These are phyloP conservation scores for Trogon surrucura DNA, from an alignment of 2,113 vertebrate species.

Conservation along the genomic window DNA sequence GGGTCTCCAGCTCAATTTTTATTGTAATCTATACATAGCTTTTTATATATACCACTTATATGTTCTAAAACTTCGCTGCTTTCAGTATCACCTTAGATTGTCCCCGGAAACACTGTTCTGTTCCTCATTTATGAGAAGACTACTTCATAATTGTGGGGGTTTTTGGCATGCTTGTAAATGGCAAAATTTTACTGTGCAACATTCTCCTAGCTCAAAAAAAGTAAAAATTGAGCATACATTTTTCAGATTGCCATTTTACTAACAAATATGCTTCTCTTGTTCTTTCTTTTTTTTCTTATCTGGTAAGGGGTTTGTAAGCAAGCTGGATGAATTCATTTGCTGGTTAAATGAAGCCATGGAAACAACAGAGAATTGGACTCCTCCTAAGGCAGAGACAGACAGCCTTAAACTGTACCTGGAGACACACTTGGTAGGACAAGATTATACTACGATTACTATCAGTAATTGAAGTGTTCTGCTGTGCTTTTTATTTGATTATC, in stretches of 20 bases:
- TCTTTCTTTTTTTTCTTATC: slow-evolving; percentile 25
- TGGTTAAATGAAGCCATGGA: slow-evolving; percentile 96
- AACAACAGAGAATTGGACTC: slow-evolving; percentile 96
- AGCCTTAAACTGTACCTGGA: slow-evolving; percentile 94
- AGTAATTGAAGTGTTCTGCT: slow-evolving; percentile 42
- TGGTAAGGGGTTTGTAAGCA: slow-evolving; percentile 89
- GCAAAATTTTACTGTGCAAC: neutral
- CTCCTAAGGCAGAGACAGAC: slow-evolving; percentile 88
- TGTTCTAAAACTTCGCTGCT: neutral
- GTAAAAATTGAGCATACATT: neutral
- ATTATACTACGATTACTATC: slow-evolving; percentile 30
- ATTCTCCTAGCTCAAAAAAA: neutral
- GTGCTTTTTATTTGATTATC: slow-evolving; percentile 47
- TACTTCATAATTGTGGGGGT: neutral
- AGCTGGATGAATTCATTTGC: slow-evolving; percentile 94
- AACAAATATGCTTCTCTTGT: slow-evolving; percentile 51
- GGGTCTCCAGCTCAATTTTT: neutral
- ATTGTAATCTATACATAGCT: neutral
- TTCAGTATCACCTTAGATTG: neutral
- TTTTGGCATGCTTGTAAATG: neutral
- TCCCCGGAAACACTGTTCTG: neutral
- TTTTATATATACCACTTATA: neutral
- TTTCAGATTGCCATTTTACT: slow-evolving; percentile 34
- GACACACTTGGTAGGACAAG: slow-evolving; percentile 92
- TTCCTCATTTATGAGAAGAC: neutral